phyloP scores from a whole-genome alignment of 1,140 invertebrate species.

The Trichoplusia ni region DNA sequence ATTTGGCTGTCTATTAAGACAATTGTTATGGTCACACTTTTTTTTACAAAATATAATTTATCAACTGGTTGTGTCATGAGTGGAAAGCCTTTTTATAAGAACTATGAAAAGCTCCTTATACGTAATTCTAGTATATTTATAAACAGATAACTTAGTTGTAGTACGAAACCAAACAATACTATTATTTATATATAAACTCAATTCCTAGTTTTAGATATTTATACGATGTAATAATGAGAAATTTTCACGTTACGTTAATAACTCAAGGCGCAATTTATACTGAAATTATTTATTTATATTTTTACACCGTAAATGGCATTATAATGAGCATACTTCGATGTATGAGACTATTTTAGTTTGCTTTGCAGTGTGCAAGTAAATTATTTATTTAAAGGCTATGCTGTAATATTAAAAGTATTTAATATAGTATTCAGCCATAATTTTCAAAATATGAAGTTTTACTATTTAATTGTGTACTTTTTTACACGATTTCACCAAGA shows the following conservation, averaged over 20 bases:
- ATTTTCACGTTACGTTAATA: too few relatives aligned
- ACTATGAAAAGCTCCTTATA: not conserved
- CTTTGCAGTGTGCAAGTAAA: too few relatives aligned
- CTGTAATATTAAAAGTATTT: constrained; percentile 27
- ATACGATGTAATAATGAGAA: constrained; percentile 8
- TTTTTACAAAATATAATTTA: too few relatives aligned
- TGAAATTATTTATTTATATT: not conserved
- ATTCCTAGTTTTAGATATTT: constrained; percentile 30
- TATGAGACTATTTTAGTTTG: too few relatives aligned
- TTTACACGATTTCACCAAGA: not conserved
- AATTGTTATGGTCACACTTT: too few relatives aligned
- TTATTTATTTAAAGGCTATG: constrained; percentile 36
- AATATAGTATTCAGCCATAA: constrained; percentile 31
- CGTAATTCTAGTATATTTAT: not conserved
- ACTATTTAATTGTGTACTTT: constrained; percentile 11
- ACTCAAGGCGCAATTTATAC: too few relatives aligned
- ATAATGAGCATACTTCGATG: too few relatives aligned
- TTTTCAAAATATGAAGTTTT: constrained; percentile 11
- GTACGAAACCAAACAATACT: constrained; percentile 45
- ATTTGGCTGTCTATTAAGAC: too few relatives aligned
- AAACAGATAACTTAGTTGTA: constrained; percentile 43
- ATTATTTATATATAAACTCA: constrained; percentile 35
- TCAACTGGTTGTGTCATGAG: not conserved
- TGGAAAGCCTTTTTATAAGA: not conserved
- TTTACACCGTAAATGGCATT: not conserved